These are phyloP conservation scores for Ammodytes dubius DNA, from an alignment of 2,113 vertebrate genomes.

Conservation along the genomic window DNA sequence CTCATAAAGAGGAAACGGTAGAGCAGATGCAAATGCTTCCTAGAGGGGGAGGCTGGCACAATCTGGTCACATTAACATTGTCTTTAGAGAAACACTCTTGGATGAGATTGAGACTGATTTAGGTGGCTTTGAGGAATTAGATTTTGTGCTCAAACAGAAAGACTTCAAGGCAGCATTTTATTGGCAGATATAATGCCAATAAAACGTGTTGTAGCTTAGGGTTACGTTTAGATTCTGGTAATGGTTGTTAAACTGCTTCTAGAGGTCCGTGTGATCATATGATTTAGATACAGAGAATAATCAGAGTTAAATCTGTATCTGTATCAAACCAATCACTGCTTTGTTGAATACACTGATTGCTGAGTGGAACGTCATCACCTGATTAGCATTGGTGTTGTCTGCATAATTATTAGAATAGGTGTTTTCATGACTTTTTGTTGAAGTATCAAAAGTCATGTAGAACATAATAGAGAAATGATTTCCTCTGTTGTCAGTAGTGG, in stretches of 20 bases:
- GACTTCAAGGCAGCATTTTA: constrained; percentile 11
- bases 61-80: constrained; percentile 42
- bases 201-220: too few species aligned
- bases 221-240: too few species aligned
- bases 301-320: neutral
- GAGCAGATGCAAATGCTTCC: constrained; percentile 15
- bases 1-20: constrained; percentile 29
- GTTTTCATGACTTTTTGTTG: neutral
- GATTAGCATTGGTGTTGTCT: neutral
- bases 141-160: constrained; percentile 41
- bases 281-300: neutral
- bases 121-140: constrained; percentile 37
- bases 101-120: constrained; percentile 50
- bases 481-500: neutral
- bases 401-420: neutral
- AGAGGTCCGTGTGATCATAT: neutral
- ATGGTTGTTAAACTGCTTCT: neutral
- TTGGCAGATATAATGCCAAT: neutral
- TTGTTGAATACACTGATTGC: neutral
- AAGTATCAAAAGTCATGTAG: neutral
- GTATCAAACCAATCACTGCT: neutral
- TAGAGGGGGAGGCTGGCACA: constrained; percentile 23
- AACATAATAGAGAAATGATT: neutral
- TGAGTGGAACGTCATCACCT: neutral
- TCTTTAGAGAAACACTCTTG: constrained; percentile 51